Conservation (phyloP, 2,113 vertebrate genomes). For the Stegostoma tigrinum region DNA sequence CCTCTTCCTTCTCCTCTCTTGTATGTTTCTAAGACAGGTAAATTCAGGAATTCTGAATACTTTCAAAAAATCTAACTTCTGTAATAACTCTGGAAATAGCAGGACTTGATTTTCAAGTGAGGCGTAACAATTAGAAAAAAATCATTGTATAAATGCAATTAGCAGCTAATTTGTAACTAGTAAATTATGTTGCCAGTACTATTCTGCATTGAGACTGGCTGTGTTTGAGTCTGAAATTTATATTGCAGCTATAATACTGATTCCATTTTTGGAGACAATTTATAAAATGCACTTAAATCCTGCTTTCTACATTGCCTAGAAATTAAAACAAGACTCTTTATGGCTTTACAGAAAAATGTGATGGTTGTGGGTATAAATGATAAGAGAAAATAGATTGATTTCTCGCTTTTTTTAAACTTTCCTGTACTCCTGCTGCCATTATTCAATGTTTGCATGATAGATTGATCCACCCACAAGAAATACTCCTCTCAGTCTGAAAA, state of each 20-base stretch:
- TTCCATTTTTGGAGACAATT: neutral
- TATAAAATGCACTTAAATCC: neutral
- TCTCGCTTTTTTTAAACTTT: neutral
- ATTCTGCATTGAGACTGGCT: neutral
- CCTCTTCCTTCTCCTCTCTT: too few species aligned
- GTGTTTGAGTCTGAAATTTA: neutral
- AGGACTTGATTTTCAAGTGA: too few species aligned
- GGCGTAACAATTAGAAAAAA: too few species aligned
- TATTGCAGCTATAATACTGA: neutral
- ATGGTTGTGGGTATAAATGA: neutral
- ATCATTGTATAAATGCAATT: neutral
- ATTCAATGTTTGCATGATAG: neutral
- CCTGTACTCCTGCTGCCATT: neutral
- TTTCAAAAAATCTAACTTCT: too few species aligned
- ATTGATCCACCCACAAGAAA: neutral
- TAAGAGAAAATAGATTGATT: neutral
- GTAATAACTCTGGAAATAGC: too few species aligned
- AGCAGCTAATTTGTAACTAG: neutral
- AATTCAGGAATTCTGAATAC: too few species aligned
- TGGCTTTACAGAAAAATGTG: neutral
- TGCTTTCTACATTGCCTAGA: neutral
- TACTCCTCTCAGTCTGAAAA: neutral
- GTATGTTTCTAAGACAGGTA: too few species aligned
- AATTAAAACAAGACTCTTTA: neutral
- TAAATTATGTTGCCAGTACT: neutral